These are phyloP conservation scores for Colius striatus DNA, from an alignment of 2,113 vertebrate genomes.

Conservation along the genomic window DNA sequence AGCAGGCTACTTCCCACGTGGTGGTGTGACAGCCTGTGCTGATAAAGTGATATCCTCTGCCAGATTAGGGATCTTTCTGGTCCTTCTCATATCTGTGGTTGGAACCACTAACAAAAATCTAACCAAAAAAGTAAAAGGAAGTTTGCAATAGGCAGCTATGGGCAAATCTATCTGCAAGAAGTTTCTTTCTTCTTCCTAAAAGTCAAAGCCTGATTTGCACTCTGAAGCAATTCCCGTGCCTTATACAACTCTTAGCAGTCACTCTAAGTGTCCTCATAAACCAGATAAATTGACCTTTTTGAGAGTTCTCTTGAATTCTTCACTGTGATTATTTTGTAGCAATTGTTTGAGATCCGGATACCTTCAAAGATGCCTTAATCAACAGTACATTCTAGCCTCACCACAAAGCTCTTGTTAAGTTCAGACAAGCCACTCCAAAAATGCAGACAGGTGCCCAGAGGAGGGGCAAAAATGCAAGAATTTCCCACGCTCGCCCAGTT, in stretches of 20 bases:
- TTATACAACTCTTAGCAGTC: background rate
- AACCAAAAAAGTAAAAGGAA: background rate
- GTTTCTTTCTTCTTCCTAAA: background rate
- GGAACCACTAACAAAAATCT: background rate
- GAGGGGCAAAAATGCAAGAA: background rate
- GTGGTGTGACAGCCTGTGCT: background rate
- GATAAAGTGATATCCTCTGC: background rate
- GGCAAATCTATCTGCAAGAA: background rate
- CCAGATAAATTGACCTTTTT: background rate
- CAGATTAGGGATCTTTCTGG: background rate
- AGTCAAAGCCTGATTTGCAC: background rate
- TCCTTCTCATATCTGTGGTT: background rate
- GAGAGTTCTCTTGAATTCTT: background rate
- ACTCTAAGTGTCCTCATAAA: background rate
- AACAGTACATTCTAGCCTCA: background rate
- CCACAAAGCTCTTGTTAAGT: background rate
- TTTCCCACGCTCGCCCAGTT: background rate
- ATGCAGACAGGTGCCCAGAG: background rate
- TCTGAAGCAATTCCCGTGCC: background rate
- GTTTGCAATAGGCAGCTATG: background rate
- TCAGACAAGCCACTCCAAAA: background rate
- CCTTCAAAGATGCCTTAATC: background rate
- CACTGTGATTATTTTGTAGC: background rate
- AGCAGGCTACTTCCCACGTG: accelerated
- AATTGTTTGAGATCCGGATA: background rate